These are phyloP conservation scores for Microctonus brassicae DNA, from an alignment of 2,888 invertebrate species.

Conservation along the genomic window DNA sequence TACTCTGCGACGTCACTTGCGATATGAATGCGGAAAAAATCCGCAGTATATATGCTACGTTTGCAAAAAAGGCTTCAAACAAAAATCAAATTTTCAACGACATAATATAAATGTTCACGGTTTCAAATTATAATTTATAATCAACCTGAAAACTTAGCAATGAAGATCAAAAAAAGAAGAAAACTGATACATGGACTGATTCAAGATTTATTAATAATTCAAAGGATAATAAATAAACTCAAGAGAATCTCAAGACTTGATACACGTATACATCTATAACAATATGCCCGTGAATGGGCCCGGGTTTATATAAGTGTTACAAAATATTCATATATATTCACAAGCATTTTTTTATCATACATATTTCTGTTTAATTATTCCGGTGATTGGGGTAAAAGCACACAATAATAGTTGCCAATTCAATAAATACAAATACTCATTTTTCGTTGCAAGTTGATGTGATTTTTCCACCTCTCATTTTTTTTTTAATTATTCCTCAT, in stretches of 20 bases:
- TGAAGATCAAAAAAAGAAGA: not conserved
- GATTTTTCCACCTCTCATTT: slow-evolving; percentile 2
- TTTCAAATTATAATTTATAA: slow-evolving; percentile 39
- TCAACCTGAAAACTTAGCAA: not conserved
- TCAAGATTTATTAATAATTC: too few relatives aligned
- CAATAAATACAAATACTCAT: slow-evolving; percentile 27
- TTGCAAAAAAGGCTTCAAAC: slow-evolving; percentile 78
- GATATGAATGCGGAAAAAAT: slow-evolving; percentile 81
- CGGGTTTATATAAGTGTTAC: not conserved
- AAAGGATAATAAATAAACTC: too few relatives aligned
- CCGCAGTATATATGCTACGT: slow-evolving; percentile 80
- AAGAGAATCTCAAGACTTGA: not conserved
- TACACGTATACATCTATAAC: not conserved
- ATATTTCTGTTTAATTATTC: not conserved
- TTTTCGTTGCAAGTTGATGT: slow-evolving; percentile 26
- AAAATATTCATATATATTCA: not conserved
- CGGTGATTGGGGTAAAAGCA: not conserved
- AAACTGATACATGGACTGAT: not conserved
- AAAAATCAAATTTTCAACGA: slow-evolving; percentile 70
- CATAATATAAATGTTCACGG: slow-evolving; percentile 60
- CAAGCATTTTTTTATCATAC: not conserved
- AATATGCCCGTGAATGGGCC: not conserved
- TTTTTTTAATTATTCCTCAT: not conserved
- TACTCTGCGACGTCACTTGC: slow-evolving; percentile 81
- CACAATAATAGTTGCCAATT: not conserved